Percentiles rank a stretch among this genome's conserved stretches.
phyloP scores from a whole-genome alignment of 2,888 invertebrate species.

The Oscheius sp. region DNA sequence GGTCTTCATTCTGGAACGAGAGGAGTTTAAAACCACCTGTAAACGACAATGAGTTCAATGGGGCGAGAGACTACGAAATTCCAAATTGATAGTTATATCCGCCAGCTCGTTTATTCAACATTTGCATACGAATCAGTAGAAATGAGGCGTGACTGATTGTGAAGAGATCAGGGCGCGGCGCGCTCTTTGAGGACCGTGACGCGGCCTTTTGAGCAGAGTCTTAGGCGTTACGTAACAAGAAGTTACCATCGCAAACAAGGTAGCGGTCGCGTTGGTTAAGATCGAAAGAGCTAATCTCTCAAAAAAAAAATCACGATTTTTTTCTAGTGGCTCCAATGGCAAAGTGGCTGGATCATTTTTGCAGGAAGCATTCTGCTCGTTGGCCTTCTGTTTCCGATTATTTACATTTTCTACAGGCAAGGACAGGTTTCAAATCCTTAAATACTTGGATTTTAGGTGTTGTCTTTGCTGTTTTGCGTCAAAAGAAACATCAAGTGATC shows the following conservation, averaged over 20 bases:
- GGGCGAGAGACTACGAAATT: not conserved
- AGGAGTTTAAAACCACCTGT: not conserved
- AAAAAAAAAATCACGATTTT: not conserved
- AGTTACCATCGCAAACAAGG: conserved; percentile 21
- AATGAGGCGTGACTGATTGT: conserved; percentile 28
- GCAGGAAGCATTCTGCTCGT: conserved; percentile 49
- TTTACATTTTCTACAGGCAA: conserved; percentile 62
- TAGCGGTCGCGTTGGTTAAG: not conserved
- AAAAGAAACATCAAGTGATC: conserved; percentile 52
- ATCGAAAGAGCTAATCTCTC: not conserved
- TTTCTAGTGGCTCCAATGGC: conserved; percentile 67
- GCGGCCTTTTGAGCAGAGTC: conserved; percentile 23
- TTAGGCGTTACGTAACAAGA: conserved; percentile 26
- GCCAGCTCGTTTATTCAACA: not conserved
- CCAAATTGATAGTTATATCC: not conserved
- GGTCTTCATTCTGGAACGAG: not conserved
- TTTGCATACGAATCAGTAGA: conserved; percentile 16
- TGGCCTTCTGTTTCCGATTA: conserved; percentile 59
- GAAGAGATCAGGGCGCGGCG: conserved; percentile 23
- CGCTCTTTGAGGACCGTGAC: conserved; percentile 25
- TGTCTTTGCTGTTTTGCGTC: conserved; percentile 59
- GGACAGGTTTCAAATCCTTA: not conserved
- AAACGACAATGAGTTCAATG: not conserved
- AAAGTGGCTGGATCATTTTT: conserved; percentile 60
- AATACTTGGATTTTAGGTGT: conserved; percentile 37